phyloP scores from a whole-genome alignment of 2,797 vertebrate species.

The Phrynocephalus forsythii region DNA sequence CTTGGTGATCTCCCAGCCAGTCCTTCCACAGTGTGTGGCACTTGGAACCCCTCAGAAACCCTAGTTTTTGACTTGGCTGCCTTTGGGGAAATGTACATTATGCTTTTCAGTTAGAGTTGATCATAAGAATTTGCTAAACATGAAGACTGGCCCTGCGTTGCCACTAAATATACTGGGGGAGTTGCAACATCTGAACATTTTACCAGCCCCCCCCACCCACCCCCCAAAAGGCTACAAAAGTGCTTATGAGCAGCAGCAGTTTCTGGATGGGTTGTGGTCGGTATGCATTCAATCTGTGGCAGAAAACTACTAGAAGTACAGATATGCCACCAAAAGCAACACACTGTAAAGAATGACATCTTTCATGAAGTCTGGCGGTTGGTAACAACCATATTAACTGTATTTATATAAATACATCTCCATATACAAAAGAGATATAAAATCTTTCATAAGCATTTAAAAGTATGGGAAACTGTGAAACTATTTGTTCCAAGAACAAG shows the following conservation, averaged over 20 bases:
- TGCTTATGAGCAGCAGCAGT: not conserved
- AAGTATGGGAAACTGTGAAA: constrained; percentile 8
- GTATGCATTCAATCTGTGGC: not conserved
- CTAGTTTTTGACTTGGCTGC: not conserved
- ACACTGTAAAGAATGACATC: not conserved
- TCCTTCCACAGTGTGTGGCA: not conserved
- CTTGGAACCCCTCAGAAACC: not conserved
- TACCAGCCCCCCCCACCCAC: no score
- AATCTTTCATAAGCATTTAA: constrained; percentile 1
- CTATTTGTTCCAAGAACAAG: not conserved
- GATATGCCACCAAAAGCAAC: not conserved
- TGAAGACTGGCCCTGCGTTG: not conserved
- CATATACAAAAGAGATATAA: not conserved
- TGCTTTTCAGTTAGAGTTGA: not conserved
- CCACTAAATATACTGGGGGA: not conserved
- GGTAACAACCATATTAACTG: not conserved
- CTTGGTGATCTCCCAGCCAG: not conserved
- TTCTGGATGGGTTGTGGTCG: not conserved
- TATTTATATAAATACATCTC: constrained; percentile 13
- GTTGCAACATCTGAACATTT: not conserved
- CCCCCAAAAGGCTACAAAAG: not conserved
- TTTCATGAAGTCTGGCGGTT: not conserved
- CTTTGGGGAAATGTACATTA: not conserved
- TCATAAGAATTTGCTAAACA: not conserved
- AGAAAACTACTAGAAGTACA: constrained; percentile 11